Evolutionary conservation across 2,888 invertebrate genomes (phyloP).

Genomic region (Torymus auratus): DNA sequence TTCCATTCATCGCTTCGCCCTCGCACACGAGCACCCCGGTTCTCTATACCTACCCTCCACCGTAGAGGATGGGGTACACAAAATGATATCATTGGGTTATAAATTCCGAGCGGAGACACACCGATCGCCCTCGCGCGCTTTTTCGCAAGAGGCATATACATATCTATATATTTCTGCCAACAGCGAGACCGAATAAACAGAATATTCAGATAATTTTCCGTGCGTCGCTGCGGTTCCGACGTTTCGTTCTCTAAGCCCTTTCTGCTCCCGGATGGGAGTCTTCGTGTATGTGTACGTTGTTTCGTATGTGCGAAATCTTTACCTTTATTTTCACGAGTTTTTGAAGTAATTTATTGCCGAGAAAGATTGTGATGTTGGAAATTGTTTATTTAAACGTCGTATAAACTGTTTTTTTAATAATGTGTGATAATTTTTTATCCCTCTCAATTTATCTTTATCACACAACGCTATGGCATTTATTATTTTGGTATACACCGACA

Average conservation of each 20-base stretch:
- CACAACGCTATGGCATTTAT: background rate
- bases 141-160: constrained; percentile 66
- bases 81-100: constrained; percentile 77
- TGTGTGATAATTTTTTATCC: too few relatives aligned
- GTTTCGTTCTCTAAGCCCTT: background rate
- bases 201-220: constrained; percentile 74
- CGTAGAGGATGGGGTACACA: constrained; percentile 66
- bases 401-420: too few relatives aligned
- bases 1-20: constrained; percentile 61
- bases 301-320: too few relatives aligned
- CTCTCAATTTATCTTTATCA: too few relatives aligned
- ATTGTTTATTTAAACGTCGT: too few relatives aligned
- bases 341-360: too few relatives aligned
- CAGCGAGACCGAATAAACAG: constrained; percentile 72
- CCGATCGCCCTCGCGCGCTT: constrained; percentile 70
- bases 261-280: too few relatives aligned
- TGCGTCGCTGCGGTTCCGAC: background rate
- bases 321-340: too few relatives aligned
- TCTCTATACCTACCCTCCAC: background rate
- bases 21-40: background rate
- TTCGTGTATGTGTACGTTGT: too few relatives aligned
- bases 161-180: constrained; percentile 68
- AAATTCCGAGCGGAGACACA: constrained; percentile 75
- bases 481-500: constrained; percentile 12
- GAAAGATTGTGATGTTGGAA: too few relatives aligned